phyloP scores from a whole-genome alignment of 2,113 vertebrate species.

The Aythya baeri region DNA sequence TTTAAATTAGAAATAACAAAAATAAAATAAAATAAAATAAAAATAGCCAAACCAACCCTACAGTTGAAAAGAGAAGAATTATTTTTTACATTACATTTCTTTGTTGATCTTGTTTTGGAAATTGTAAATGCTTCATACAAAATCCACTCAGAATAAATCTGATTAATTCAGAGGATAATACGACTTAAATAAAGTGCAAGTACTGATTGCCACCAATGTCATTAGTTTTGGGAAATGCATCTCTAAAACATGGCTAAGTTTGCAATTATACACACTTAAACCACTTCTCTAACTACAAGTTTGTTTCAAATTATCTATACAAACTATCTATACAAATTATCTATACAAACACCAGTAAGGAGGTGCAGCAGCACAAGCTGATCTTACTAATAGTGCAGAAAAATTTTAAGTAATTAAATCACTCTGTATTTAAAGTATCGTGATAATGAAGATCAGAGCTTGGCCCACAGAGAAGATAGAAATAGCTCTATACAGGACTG shows the following conservation, averaged over 20 bases:
- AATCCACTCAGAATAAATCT: slow-evolving; percentile 22
- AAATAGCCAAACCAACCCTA: background rate
- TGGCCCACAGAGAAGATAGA: background rate
- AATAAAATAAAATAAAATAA: background rate
- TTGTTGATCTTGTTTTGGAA: slow-evolving; percentile 16
- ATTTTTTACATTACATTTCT: background rate
- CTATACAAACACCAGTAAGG: background rate
- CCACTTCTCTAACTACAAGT: background rate
- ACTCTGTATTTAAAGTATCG: background rate
- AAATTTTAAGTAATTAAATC: background rate
- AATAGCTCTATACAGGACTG: background rate
- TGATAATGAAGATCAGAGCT: background rate
- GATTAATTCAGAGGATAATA: slow-evolving; percentile 52
- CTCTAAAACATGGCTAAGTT: background rate
- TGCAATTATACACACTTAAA: background rate
- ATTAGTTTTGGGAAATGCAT: background rate
- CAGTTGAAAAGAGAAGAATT: background rate
- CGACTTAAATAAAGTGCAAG: slow-evolving; percentile 17
- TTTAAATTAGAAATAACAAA: background rate
- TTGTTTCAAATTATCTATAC: background rate
- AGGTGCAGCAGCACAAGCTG: background rate
- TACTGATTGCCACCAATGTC: background rate
- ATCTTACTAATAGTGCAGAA: background rate
- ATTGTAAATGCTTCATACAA: background rate
- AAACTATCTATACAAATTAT: background rate